These are phyloP conservation scores for Limonius californicus DNA, from an alignment of 1,140 invertebrate genomes.

Conservation along the genomic window DNA sequence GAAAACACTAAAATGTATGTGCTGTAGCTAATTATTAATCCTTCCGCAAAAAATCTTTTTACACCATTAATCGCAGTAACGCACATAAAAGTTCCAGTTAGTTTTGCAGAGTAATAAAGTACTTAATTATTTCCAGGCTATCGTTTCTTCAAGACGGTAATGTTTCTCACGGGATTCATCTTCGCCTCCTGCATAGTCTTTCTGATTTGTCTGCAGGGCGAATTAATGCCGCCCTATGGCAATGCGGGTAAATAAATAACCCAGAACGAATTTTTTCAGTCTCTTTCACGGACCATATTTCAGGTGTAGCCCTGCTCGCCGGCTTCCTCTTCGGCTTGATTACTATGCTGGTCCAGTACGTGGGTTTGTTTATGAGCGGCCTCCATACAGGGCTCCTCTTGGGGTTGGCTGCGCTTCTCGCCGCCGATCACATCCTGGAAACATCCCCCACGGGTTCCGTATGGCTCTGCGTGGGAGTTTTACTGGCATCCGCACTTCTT, in stretches of 20 bases:
- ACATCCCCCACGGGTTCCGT: slow-evolving; percentile 51
- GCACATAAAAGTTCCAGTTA: no score
- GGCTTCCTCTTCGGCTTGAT: slow-evolving; percentile 76
- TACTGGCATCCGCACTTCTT: slow-evolving; percentile 63
- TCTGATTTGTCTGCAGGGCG: slow-evolving; percentile 72
- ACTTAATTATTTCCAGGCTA: slow-evolving; percentile 65
- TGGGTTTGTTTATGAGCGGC: slow-evolving; percentile 80
- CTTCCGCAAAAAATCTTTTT: no score
- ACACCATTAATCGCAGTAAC: no score
- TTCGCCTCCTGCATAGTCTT: slow-evolving; percentile 78
- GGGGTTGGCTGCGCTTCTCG: slow-evolving; percentile 56
- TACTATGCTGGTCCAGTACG: slow-evolving; percentile 77
- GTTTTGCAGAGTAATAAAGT: no score
- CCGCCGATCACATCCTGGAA: slow-evolving; percentile 55
- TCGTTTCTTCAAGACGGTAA: slow-evolving; percentile 83
- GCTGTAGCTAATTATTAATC: no score
- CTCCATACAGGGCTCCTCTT: slow-evolving; percentile 71
- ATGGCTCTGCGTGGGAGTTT: slow-evolving; percentile 66
- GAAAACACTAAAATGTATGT: no score
- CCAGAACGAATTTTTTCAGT: neutral
- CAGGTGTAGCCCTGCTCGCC: slow-evolving; percentile 67
- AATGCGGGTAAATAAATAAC: slow-evolving; percentile 56
- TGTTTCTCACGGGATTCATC: slow-evolving; percentile 84
- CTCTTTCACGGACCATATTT: neutral
- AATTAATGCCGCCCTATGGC: slow-evolving; percentile 67